phyloP scores from a whole-genome alignment of 2,797 vertebrate genomes.

The Catostomus latipinnis region DNA sequence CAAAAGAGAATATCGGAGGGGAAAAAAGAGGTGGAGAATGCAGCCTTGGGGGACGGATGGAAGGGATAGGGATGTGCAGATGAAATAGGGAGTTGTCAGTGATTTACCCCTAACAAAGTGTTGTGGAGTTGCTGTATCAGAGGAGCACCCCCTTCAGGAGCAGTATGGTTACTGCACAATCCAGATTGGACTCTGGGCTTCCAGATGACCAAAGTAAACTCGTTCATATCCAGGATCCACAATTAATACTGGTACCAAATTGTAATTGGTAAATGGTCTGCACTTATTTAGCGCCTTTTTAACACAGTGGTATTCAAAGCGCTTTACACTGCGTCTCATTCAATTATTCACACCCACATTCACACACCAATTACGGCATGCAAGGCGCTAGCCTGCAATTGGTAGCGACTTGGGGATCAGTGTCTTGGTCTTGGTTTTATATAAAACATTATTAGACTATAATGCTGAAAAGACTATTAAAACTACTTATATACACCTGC shows the following conservation, averaged over 20 bases:
- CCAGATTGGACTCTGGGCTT: background rate
- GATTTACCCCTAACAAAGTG: constrained; percentile 46
- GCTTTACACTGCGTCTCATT: too few species aligned
- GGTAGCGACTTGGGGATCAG: too few species aligned
- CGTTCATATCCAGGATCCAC: background rate
- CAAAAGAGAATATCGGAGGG: constrained; percentile 24
- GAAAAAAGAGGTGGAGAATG: constrained; percentile 42
- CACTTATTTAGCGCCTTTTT: too few species aligned
- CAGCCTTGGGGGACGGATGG: constrained; percentile 20
- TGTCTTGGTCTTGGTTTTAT: too few species aligned
- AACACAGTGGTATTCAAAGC: too few species aligned
- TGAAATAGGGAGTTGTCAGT: constrained; percentile 67
- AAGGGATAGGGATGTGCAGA: constrained; percentile 43
- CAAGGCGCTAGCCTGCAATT: too few species aligned
- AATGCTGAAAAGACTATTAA: too few species aligned
- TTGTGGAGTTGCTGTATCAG: background rate
- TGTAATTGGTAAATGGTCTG: too few species aligned
- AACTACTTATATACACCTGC: too few species aligned
- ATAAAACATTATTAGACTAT: too few species aligned
- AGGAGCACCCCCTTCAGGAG: constrained; percentile 27
- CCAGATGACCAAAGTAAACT: background rate
- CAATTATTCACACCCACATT: too few species aligned
- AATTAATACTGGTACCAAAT: background rate
- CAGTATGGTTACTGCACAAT: background rate
- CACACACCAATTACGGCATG: too few species aligned